Evolutionary conservation across 2,113 vertebrate genomes (phyloP), one percentile per base, ranked within the genome.

Genomic region (Chionodraco myersi): DNA sequence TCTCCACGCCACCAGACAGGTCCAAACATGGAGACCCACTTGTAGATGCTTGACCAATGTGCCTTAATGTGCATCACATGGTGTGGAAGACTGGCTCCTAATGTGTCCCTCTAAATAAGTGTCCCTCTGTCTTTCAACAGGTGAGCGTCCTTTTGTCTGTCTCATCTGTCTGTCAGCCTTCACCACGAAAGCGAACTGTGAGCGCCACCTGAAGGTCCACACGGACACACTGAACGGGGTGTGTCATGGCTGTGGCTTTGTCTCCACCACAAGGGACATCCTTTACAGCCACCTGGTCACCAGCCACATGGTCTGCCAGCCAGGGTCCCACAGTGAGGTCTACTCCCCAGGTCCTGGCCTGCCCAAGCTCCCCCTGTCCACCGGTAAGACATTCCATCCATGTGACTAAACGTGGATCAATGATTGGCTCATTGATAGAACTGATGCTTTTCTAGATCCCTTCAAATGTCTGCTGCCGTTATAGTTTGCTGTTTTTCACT

Each of bases 111-210:
- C 7, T 16, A 21, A 36, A 18, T 67, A 12, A 61, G 15, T 76
- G 45, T 60, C n/a, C 30, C 51, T 72, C 62, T 44, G 36, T 76
- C 45, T 16, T 26, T 61, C 48, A 14, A 6, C 93, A 99, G 98
- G 98, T 74, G 98, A 99, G 90, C 96, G 98, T 72, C 98, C 98
- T 0, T 99, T 99, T 0, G 96, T 99, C 77, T 99, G 98, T 87
- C 96, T 99, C 84, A 97, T 99, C 94, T 99, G 98, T 91, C 94
- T 98, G 79, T 99, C 98, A 0, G 98, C 98, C 78, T 99, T 99
- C 92, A 99, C 98, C 93, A 99, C 98, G 0, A 99, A 99, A 92
- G 98, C 98, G 70, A 99, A 99, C 94, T 99, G 98, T 2, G 98
- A 99, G 92, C 96, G 98, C 7, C 98, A 99, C 90, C 96, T 99